Percentiles rank a stretch among this genome's conserved stretches.
These are phyloP conservation scores for Leptatherina wallacei DNA, from an alignment of 2,797 vertebrate species.

Conservation along the genomic window DNA sequence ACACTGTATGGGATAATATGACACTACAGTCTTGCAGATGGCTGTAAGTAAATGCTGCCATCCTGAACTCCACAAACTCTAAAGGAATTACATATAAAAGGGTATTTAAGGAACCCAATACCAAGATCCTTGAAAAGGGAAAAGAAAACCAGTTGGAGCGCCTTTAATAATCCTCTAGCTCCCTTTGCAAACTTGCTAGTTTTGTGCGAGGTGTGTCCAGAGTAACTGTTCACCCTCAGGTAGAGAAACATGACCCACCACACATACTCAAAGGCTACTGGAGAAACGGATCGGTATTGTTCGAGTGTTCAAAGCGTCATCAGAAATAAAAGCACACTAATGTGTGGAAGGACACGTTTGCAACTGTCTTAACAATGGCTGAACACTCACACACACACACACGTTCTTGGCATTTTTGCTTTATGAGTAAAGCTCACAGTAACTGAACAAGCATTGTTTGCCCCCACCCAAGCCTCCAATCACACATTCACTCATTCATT, in stretches of 20 bases:
- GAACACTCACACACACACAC: background rate
- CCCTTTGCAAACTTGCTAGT: slow-evolving; percentile 46
- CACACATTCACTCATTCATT: slow-evolving; percentile 18
- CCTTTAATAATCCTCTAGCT: slow-evolving; percentile 24
- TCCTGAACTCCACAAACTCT: background rate
- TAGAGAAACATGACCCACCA: slow-evolving; percentile 47
- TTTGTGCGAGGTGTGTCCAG: slow-evolving; percentile 33
- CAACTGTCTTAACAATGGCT: background rate
- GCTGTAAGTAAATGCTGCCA: background rate
- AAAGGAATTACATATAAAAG: slow-evolving; percentile 2
- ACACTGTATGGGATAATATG: background rate
- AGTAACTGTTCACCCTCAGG: slow-evolving; percentile 20
- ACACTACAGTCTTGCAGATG: slow-evolving; percentile 12
- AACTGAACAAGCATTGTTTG: slow-evolving; percentile 56
- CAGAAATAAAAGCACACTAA: background rate
- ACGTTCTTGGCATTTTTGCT: slow-evolving; percentile 49
- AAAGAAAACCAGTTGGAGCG: slow-evolving; percentile 39
- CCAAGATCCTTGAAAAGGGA: slow-evolving; percentile 14
- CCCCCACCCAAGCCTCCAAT: slow-evolving; percentile 5
- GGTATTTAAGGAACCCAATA: slow-evolving; percentile 28
- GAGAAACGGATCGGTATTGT: background rate
- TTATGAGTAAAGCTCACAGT: slow-evolving; percentile 40
- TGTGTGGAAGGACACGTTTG: slow-evolving; percentile 12
- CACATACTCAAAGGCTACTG: background rate
- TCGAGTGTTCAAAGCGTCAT: background rate